Percentiles rank a stretch among this genome's conserved stretches.
phyloP scores from a whole-genome alignment of 2,888 invertebrate species.

The Eurytoma californica region DNA sequence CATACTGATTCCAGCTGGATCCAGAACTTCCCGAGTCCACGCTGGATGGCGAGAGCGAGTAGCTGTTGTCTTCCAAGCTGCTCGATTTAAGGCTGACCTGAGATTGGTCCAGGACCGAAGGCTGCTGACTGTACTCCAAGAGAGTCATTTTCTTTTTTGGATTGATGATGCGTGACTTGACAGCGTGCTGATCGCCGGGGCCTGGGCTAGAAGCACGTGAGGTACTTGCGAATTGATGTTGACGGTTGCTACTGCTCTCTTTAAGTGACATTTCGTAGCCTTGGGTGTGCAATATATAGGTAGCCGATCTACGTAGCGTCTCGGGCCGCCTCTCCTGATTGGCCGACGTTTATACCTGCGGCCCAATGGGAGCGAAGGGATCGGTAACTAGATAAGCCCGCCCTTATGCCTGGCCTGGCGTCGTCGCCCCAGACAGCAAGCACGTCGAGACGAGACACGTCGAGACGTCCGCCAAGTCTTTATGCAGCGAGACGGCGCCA shows the following conservation, averaged over 20 bases:
- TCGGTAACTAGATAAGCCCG: no score
- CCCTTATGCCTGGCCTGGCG: background rate
- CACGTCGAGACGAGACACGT: background rate
- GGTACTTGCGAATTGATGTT: constrained; percentile 21
- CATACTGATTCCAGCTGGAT: constrained; percentile 44
- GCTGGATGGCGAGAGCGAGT: constrained; percentile 54
- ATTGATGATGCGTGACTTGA: background rate
- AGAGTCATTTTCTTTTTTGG: constrained; percentile 52
- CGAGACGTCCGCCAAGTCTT: no score
- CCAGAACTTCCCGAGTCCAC: constrained; percentile 51
- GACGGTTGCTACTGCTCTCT: constrained; percentile 49
- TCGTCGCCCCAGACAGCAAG: background rate
- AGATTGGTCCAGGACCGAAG: background rate
- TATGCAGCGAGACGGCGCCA: no score
- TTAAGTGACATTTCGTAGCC: constrained; percentile 57
- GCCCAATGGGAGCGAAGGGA: no score
- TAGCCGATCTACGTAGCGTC: background rate
- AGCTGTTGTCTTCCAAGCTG: constrained; percentile 41
- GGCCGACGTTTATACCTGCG: background rate
- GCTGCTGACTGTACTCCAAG: constrained; percentile 41
- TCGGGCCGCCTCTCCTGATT: background rate
- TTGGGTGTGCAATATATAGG: constrained; percentile 13
- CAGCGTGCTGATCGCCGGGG: background rate
- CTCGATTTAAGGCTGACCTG: background rate
- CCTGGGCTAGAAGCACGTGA: background rate